Conservation (phyloP, 2,888 invertebrate genomes). For the Hirtodrosophila confusa region DNA sequence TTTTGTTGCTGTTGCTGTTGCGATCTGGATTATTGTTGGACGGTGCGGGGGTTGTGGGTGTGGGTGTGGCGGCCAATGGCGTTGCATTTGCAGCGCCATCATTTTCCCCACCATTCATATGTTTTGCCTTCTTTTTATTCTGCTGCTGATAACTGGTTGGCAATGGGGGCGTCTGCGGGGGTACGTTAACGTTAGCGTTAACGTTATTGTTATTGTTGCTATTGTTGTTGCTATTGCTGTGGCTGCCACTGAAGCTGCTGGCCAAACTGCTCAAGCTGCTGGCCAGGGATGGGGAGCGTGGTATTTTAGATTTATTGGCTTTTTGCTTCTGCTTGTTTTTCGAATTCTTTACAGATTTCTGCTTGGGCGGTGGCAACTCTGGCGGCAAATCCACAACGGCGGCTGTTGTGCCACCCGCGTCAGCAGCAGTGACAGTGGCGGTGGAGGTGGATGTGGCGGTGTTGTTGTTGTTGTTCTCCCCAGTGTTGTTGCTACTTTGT, state of each 20-base stretch:
- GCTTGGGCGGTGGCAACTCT: constrained; percentile 81
- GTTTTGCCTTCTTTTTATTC: constrained; percentile 69
- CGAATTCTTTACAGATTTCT: constrained; percentile 78
- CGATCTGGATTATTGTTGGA: constrained; percentile 39
- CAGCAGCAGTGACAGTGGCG: constrained; percentile 24
- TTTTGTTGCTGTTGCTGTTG: constrained; percentile 37
- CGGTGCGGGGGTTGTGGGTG: constrained; percentile 38
- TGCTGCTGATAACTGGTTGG: constrained; percentile 76
- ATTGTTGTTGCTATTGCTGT: constrained; percentile 47
- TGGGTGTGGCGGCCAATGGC: constrained; percentile 43
- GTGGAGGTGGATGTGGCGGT: too few species aligned
- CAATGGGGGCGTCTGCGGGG: constrained; percentile 83
- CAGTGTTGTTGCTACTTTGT: constrained; percentile 52
- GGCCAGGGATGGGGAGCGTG: constrained; percentile 79
- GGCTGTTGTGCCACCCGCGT: constrained; percentile 38
- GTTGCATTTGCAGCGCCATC: constrained; percentile 41
- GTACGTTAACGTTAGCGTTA: constrained; percentile 58
- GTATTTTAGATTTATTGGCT: constrained; percentile 81
- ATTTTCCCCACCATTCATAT: constrained; percentile 77
- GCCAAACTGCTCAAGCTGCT: constrained; percentile 77
- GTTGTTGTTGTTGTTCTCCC: constrained; percentile 37
- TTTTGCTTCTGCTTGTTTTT: constrained; percentile 75
- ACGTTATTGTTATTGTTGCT: constrained; percentile 54
- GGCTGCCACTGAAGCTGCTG: constrained; percentile 64
- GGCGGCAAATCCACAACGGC: constrained; percentile 65